Percentiles rank a stretch among this genome's conserved stretches.
phyloP scores from a whole-genome alignment of 2,888 invertebrate species.

The Dendrolimus houi region DNA sequence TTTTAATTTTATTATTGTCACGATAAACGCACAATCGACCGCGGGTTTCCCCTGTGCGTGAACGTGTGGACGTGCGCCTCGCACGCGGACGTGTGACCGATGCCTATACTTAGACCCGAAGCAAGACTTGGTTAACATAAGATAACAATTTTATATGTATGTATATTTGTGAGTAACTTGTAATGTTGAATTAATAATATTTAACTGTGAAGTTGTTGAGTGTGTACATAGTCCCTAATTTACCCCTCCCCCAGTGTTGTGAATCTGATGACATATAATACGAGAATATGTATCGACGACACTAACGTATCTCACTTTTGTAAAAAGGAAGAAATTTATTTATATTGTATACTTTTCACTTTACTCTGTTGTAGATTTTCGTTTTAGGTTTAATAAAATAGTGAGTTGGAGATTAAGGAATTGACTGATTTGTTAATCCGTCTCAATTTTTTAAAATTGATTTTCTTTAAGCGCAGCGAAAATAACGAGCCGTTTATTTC shows the following conservation, averaged over 20 bases:
- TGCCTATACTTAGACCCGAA: conserved; percentile 2
- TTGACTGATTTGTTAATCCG: conserved; percentile 50
- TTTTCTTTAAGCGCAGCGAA: conserved; percentile 20
- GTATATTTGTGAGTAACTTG: conserved; percentile 56
- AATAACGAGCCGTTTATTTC: conserved; percentile 11
- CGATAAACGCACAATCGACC: conserved; percentile 1
- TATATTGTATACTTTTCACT: conserved; percentile 21
- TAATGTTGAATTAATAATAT: conserved; percentile 28
- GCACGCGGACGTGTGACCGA: not conserved
- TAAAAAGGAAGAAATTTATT: conserved; percentile 2
- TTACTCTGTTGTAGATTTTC: conserved; percentile 36
- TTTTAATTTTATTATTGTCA: conserved; percentile 4
- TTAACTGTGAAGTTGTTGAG: conserved; percentile 30
- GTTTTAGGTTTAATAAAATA: conserved; percentile 26
- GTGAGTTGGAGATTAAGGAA: conserved; percentile 36
- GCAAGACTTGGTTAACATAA: not conserved
- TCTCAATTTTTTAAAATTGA: conserved; percentile 37
- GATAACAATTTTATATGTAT: conserved; percentile 42
- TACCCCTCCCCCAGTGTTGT: conserved; percentile 49
- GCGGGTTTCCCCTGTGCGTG: not conserved
- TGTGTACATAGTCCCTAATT: conserved; percentile 46
- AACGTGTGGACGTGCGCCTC: not conserved
- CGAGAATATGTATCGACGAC: conserved; percentile 9
- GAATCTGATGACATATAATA: conserved; percentile 36
- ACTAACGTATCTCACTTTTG: not conserved